A percentile compares a stretch with the other conserved stretches of the same genome.
Evolutionary conservation across 2,888 invertebrate genomes (phyloP).

Genomic region (Euphydryas editha): DNA sequence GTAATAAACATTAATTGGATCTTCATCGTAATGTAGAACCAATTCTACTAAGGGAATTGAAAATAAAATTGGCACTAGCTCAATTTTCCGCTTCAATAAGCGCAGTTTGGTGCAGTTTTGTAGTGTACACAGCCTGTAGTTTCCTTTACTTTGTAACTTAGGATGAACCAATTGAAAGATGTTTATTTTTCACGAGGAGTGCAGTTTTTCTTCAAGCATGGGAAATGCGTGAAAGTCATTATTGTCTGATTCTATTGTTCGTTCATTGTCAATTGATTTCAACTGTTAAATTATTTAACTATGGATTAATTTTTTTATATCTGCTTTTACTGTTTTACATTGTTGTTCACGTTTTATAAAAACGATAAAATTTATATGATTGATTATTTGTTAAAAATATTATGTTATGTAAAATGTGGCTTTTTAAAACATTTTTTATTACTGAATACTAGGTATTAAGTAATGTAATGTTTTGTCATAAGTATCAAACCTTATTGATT

Average conservation of each 20-base stretch:
- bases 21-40: conserved; percentile 46
- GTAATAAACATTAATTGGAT: conserved; percentile 43
- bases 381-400: too few species aligned
- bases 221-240: background rate
- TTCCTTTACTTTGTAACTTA: conserved; percentile 21
- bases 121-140: conserved; percentile 47
- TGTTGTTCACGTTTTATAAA: background rate
- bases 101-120: conserved; percentile 66
- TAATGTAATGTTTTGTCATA: background rate
- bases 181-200: conserved; percentile 10
- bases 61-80: conserved; percentile 75
- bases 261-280: background rate
- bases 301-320: background rate
- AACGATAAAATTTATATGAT: background rate
- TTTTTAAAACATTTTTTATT: background rate
- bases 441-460: too few species aligned
- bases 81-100: conserved; percentile 73
- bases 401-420: too few species aligned
- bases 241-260: conserved; percentile 5
- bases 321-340: background rate
- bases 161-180: conserved; percentile 17
- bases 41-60: conserved; percentile 56
- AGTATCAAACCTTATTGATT: background rate
- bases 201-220: conserved; percentile 4
- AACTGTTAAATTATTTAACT: background rate